Percentiles rank a stretch among this genome's conserved stretches.
Conservation (phyloP, 2,797 vertebrate genomes). For the Melanotaenia boesemani region DNA sequence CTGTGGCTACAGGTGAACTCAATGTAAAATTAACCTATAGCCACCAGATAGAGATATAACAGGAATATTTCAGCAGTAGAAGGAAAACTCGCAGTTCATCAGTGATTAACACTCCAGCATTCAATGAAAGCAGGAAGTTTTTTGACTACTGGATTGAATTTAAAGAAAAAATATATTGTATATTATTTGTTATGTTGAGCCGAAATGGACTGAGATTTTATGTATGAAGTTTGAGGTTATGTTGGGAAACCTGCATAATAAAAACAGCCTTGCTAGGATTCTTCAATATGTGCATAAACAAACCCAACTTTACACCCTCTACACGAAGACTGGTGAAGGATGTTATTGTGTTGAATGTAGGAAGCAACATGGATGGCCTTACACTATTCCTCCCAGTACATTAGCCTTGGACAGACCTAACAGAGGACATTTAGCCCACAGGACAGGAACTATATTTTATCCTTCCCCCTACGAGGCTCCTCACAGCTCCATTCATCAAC, state of each 20-base stretch:
- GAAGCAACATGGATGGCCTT: neutral
- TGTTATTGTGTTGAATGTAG: neutral
- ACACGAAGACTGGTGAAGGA: neutral
- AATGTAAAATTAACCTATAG: too few relatives aligned
- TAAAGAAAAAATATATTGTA: too few relatives aligned
- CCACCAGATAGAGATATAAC: too few relatives aligned
- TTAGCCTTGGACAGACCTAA: constrained; percentile 37
- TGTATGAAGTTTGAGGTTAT: neutral
- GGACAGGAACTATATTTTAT: constrained; percentile 53
- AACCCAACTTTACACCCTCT: neutral
- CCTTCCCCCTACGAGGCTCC: constrained; percentile 42
- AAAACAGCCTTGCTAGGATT: neutral
- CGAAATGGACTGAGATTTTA: neutral
- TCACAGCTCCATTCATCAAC: constrained; percentile 60
- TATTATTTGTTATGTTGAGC: neutral
- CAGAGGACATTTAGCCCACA: constrained; percentile 43
- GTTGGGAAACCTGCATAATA: neutral
- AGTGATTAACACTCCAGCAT: too few relatives aligned
- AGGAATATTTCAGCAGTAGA: too few relatives aligned
- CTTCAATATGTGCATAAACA: neutral
- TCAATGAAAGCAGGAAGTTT: too few relatives aligned
- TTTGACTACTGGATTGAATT: too few relatives aligned
- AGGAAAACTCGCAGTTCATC: too few relatives aligned
- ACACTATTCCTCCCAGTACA: constrained; percentile 19
- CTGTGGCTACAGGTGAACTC: too few relatives aligned